Conservation (phyloP, 2,888 invertebrate species). For the Steinernema carpocapsae region DNA sequence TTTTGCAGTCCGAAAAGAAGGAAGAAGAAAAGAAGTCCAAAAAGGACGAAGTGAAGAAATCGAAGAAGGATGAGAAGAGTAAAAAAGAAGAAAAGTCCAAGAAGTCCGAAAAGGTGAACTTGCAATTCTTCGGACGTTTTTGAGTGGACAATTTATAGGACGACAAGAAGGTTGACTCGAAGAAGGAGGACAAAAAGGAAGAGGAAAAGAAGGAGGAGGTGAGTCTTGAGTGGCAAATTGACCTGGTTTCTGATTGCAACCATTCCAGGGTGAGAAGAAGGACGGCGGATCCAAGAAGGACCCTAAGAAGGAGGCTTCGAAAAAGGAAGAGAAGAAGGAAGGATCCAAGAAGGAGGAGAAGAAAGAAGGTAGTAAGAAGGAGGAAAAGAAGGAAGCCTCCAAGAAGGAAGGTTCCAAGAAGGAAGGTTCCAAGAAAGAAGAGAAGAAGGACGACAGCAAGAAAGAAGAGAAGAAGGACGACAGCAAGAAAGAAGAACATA, state of each 20-base stretch:
- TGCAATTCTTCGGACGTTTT: background rate
- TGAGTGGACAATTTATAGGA: background rate
- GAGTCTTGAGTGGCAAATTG: too few relatives aligned
- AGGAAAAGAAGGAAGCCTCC: background rate
- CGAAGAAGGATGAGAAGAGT: too few relatives aligned
- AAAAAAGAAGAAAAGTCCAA: slow-evolving; percentile 18
- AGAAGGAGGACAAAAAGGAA: background rate
- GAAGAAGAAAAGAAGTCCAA: background rate
- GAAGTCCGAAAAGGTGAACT: slow-evolving; percentile 5
- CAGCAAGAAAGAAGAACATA: background rate
- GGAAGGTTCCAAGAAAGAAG: background rate
- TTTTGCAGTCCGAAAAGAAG: too few relatives aligned
- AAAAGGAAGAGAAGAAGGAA: slow-evolving; percentile 19
- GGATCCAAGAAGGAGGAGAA: slow-evolving; percentile 12
- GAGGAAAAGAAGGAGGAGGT: background rate
- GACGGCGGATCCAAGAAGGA: slow-evolving; percentile 1
- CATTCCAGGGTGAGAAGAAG: slow-evolving; percentile 29
- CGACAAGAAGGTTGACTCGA: too few relatives aligned
- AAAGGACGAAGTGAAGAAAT: too few relatives aligned
- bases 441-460: slow-evolving; percentile 2
- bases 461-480: too few relatives aligned
- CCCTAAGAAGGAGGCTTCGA: too few relatives aligned
- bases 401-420: slow-evolving; percentile 22
- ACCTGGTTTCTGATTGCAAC: too few relatives aligned
- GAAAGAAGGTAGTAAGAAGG: background rate